Conservation (phyloP, 2,113 vertebrate genomes). For the Hippocampus barbouri region DNA sequence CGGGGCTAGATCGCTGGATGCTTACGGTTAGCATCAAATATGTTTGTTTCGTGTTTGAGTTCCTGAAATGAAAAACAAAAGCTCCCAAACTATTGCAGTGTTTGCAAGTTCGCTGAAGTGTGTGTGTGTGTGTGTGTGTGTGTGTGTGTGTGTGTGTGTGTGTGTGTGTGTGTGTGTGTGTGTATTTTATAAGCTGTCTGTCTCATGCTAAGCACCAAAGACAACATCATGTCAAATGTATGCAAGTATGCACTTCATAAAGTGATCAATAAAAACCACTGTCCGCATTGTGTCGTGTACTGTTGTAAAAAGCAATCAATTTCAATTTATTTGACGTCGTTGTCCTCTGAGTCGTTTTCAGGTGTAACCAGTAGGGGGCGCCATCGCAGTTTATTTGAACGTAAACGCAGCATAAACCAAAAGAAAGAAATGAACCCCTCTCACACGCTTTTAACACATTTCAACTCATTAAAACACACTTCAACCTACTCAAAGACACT, state of each 20-base stretch:
- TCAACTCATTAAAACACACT: no score
- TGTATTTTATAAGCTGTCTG: no score
- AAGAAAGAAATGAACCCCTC: neutral
- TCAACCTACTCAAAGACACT: no score
- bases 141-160: no score
- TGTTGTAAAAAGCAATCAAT: neutral
- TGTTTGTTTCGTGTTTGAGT: neutral
- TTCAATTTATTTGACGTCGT: neutral
- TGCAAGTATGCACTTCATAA: neutral
- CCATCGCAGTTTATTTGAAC: neutral
- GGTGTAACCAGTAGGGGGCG: neutral
- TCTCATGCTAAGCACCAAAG: neutral
- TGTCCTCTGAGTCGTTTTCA: neutral
- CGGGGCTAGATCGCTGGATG: conserved; percentile 20
- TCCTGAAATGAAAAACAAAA: neutral
- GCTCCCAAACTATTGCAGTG: neutral
- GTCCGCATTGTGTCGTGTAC: neutral
- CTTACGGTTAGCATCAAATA: conserved; percentile 27
- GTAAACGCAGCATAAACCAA: no score
- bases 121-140: no score
- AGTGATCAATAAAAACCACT: neutral
- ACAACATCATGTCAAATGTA: neutral
- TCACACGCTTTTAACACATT: no score
- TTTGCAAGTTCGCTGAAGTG: neutral
- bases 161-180: no score